These are phyloP conservation scores for Acrobasis suavella DNA, from an alignment of 2,888 invertebrate species.

Conservation along the genomic window DNA sequence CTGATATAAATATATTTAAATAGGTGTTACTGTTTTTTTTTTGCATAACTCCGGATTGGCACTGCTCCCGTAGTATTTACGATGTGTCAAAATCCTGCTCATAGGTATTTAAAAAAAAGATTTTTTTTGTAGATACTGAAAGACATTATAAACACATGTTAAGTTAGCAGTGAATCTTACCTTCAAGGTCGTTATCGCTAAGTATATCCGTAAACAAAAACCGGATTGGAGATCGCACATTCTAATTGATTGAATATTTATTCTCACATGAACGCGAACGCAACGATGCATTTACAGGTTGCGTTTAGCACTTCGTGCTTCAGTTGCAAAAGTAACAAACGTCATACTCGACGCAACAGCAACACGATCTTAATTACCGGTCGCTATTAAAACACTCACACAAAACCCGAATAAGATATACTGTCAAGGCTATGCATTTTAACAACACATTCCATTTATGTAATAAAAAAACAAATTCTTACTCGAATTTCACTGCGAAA, in stretches of 20 bases:
- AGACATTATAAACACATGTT: slow-evolving; percentile 2
- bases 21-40: not conserved
- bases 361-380: slow-evolving; percentile 55
- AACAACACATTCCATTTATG: slow-evolving; percentile 73
- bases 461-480: slow-evolving; percentile 46
- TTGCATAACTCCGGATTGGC: not conserved
- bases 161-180: slow-evolving; percentile 47
- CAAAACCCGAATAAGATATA: slow-evolving; percentile 49
- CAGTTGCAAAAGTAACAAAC: slow-evolving; percentile 50
- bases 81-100: not conserved
- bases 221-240: slow-evolving; percentile 66
- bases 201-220: slow-evolving; percentile 70
- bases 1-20: not conserved
- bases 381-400: slow-evolving; percentile 40
- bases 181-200: slow-evolving; percentile 66
- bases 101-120: not conserved
- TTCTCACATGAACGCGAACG: slow-evolving; percentile 48
- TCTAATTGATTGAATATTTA: slow-evolving; percentile 62
- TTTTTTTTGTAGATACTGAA: not conserved
- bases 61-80: not conserved
- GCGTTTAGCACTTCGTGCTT: slow-evolving; percentile 59
- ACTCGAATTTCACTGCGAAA: slow-evolving; percentile 57
- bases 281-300: slow-evolving; percentile 46
- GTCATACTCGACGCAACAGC: slow-evolving; percentile 51
- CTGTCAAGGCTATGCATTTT: slow-evolving; percentile 64